phyloP scores from a whole-genome alignment of 1,140 invertebrate genomes.

The Asbolus verrucosus region DNA sequence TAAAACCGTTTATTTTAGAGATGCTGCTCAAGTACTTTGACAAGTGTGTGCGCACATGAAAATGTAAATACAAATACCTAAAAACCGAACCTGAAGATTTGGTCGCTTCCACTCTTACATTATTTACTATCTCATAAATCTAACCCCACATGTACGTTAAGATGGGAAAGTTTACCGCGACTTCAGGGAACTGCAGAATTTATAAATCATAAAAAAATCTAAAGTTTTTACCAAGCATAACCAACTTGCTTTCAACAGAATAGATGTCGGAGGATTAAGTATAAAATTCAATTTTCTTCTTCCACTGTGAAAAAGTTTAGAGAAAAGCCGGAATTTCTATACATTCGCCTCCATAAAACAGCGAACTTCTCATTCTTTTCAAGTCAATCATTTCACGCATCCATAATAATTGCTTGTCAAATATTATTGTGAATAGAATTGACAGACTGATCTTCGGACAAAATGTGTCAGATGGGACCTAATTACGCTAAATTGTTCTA shows the following conservation, averaged over 20 bases:
- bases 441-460: background rate
- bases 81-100: slow-evolving; percentile 1
- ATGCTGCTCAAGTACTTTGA: background rate
- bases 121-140: slow-evolving; percentile 57
- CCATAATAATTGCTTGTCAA: slow-evolving; percentile 1
- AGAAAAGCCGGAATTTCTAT: slow-evolving; percentile 16
- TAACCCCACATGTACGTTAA: slow-evolving; percentile 53
- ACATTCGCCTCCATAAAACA: slow-evolving; percentile 1
- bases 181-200: slow-evolving; percentile 51
- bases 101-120: slow-evolving; percentile 44
- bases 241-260: slow-evolving; percentile 47
- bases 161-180: slow-evolving; percentile 52
- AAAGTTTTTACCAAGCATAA: slow-evolving; percentile 49
- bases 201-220: slow-evolving; percentile 54
- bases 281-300: slow-evolving; percentile 53
- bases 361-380: background rate
- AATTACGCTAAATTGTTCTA: background rate
- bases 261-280: slow-evolving; percentile 48
- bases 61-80: slow-evolving; percentile 4
- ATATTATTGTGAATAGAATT: no score
- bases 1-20: background rate
- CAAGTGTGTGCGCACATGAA: background rate
- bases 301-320: slow-evolving; percentile 46
- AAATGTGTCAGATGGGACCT: background rate
- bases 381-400: background rate